Conservation (phyloP, 2,888 invertebrate genomes). For the Erynnis tages region DNA sequence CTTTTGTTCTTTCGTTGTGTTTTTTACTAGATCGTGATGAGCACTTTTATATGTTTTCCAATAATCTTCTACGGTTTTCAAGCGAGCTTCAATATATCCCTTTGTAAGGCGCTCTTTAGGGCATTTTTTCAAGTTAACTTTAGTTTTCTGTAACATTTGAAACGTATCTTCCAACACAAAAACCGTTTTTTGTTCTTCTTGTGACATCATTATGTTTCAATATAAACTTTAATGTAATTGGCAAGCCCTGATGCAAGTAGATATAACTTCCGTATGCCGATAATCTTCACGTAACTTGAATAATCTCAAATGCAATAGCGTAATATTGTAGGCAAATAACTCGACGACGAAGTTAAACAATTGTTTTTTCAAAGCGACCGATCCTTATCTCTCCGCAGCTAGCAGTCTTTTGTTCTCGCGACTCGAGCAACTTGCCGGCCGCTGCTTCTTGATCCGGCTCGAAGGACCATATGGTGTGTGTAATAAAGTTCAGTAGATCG, state of each 20-base stretch:
- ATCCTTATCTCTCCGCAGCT: not conserved
- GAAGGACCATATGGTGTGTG: not conserved
- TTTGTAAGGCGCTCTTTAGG: not conserved
- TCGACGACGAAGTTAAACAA: not conserved
- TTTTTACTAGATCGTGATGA: not conserved
- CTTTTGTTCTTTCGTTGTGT: not conserved
- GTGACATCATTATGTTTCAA: not conserved
- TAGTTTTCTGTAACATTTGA: not conserved
- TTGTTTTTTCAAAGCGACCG: not conserved
- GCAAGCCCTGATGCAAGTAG: not conserved
- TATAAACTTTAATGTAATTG: not conserved
- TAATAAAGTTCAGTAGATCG: not conserved
- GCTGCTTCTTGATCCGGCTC: not conserved
- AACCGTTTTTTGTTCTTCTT: not conserved
- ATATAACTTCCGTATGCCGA: not conserved
- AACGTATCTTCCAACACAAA: not conserved
- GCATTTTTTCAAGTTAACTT: not conserved
- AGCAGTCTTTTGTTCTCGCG: not conserved
- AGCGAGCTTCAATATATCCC: slow-evolving; percentile 8
- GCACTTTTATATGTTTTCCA: not conserved
- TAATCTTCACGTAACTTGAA: not conserved
- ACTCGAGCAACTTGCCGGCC: not conserved
- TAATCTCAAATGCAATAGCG: not conserved
- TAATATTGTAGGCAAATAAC: not conserved
- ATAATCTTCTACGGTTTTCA: not conserved